Base-by-base conservation (phyloP, 1,140 invertebrate genomes). In the Sycobia sp. region DNA sequence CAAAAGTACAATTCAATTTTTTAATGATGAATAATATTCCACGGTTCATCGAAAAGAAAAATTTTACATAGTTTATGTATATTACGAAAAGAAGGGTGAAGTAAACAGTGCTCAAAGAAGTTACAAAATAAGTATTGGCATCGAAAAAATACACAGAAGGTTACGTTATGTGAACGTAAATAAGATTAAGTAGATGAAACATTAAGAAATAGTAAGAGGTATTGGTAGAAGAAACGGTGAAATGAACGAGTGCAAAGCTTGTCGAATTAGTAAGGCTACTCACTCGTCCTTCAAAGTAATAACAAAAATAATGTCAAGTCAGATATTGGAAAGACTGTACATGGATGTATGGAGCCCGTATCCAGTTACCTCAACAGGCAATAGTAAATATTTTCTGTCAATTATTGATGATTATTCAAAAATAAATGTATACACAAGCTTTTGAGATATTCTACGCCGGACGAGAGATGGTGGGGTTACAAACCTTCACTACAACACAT, bases 381-480 rank as follows among this genome's bases (percentile, higher is more conserved):
- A 2, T 4, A 11, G 10, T 38, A 38, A 38, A 3, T 38, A 38
- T 38, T 38, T 38, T 10, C 10, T 38, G n/a, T 38, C 36, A 2
- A 38, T 11, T 5, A 38, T 38, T 2, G 36, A 38, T 10, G 36
- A 38, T 38, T 38, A 4, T 38, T 46, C 1, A 46, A 46, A 25
- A 46, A 50, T 16, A 50, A n/a, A 50, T 14, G 78, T 11, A 29
- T 8, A n/a, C 27, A 54, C 23, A 47, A 5, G 7, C n/a, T 47
- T 1, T 14, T 59, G 20, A 14, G 7, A 38, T 16, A 59, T 11
- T 13, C 0, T 25, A 63, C 50, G 10, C 49, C 51, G 25, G 38
- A n/a, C n/a, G n/a, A n/a, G n/a, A n/a, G n/a, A n/a, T n/a, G n/a
- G n/a, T n/a, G n/a, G n/a, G n/a, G n/a, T n/a, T n/a, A n/a, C n/a